Evolutionary conservation across 2,113 vertebrate species (phyloP), one percentile per base, ranked within the genome.

Genomic region (Peucedramus taeniatus): DNA sequence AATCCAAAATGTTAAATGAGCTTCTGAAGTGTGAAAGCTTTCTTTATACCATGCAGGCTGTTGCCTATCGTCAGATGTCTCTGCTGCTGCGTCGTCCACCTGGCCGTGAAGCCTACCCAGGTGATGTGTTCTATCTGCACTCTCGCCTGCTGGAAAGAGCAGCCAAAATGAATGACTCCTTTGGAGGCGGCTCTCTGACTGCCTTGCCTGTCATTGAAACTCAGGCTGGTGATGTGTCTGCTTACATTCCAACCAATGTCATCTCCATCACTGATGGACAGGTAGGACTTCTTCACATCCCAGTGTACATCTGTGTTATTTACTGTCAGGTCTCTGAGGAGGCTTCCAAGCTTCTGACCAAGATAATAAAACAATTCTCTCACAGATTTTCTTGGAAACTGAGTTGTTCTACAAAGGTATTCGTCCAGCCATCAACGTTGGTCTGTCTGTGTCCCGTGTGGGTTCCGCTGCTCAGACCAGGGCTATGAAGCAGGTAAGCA

Each of bases 231-330:
- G 99, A 99, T 30, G 99, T 99, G 97, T 99, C 99, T 9, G 99
- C 99, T 96, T 99, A 99, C 98, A 99, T 99, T 98, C 99, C 99
- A 94, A 99, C 99, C n/a, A 99, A 99, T 7, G 99, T 99, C 94
- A 99, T 99, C 96, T 99, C 99, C 89, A 99, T 99, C 97, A 99
- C 99, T 74, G 99, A 99, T 3, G 99, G 99, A 90, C 99, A 99
- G 99, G 99, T 99, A 82, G 77, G 86, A 13, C 49, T 50, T 44
- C 30, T 19, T 54, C 8, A 4, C 16, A 3, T 26, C 31, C 15
- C 13, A 9, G 24, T 69, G 53, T 87, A 17, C 37, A n/a, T 64
- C 31, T 57, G 15, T 50, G 30, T 76, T n/a, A 75, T 27, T 47
- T 66, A 23, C 4, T 68, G 44, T 10, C 28, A 37, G 8, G 31